Percentiles rank a stretch among this genome's conserved stretches.
Evolutionary conservation across 2,113 vertebrate species (phyloP).

Genomic region (Sphaerodactylus townsendi): DNA sequence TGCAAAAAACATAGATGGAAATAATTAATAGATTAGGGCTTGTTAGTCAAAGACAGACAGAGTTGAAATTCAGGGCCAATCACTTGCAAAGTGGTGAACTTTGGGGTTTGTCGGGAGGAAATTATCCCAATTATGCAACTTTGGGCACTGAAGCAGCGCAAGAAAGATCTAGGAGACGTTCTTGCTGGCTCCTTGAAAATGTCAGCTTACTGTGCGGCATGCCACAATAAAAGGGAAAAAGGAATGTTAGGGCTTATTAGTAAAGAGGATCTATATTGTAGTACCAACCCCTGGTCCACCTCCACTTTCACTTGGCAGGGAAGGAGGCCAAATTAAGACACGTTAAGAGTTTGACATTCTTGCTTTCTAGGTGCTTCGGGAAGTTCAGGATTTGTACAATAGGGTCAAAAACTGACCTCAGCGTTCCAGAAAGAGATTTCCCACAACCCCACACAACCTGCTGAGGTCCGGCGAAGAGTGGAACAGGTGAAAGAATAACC

Average conservation of each 20-base stretch:
- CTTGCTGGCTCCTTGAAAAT: background rate
- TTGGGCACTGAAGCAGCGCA: background rate
- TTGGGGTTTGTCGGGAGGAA: background rate
- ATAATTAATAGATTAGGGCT: background rate
- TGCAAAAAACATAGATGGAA: background rate
- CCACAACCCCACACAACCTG: background rate
- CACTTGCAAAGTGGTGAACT: background rate
- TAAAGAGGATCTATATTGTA: background rate
- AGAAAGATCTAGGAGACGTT: background rate
- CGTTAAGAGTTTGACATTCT: background rate
- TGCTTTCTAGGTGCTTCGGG: background rate
- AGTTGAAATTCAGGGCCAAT: no score
- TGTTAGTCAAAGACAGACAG: no score
- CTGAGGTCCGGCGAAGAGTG: background rate
- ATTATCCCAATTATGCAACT: background rate
- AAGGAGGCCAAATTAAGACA: background rate
- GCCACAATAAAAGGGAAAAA: no score
- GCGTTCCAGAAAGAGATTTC: no score
- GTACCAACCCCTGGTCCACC: background rate
- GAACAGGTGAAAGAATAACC: background rate
- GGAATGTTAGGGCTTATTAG: background rate
- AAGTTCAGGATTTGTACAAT: background rate
- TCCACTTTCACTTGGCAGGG: no score
- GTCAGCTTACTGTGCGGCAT: background rate
- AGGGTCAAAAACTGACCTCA: no score